These are phyloP conservation scores for Therioaphis trifolii DNA, from an alignment of 2,888 invertebrate species.

Conservation along the genomic window DNA sequence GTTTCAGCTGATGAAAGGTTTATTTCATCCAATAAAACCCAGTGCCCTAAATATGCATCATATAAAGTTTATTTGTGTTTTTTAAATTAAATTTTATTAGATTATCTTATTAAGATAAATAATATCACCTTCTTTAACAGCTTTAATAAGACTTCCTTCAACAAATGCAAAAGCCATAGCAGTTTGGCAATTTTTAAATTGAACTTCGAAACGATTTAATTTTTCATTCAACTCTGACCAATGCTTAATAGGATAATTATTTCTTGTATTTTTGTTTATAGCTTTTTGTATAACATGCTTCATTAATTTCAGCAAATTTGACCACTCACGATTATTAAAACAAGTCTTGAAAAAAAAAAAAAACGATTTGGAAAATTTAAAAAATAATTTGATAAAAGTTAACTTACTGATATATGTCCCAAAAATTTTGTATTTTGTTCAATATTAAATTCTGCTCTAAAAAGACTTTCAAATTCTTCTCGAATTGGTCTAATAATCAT, in stretches of 20 bases:
- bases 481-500: constrained; percentile 84
- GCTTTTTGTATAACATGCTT: constrained; percentile 78
- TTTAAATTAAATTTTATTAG: neutral
- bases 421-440: constrained; percentile 85
- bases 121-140: constrained; percentile 77
- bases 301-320: constrained; percentile 80
- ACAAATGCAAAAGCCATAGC: constrained; percentile 89
- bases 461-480: constrained; percentile 85
- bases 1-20: constrained; percentile 98
- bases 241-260: constrained; percentile 60
- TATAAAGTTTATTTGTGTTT: neutral
- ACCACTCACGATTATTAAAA: constrained; percentile 80
- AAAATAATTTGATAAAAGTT: constrained; percentile 47
- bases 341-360: constrained; percentile 70
- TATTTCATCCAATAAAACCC: constrained; percentile 98
- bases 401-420: constrained; percentile 77
- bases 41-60: constrained; percentile 76
- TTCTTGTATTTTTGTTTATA: constrained; percentile 68
- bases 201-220: constrained; percentile 78
- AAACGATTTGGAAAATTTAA: neutral
- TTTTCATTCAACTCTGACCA: constrained; percentile 79
- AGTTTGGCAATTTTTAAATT: constrained; percentile 76
- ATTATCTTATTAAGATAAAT: no score
- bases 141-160: constrained; percentile 92
- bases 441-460: constrained; percentile 78